Evolutionary conservation across 2,797 vertebrate genomes (phyloP).

Genomic region (Anguilla obscura): DNA sequence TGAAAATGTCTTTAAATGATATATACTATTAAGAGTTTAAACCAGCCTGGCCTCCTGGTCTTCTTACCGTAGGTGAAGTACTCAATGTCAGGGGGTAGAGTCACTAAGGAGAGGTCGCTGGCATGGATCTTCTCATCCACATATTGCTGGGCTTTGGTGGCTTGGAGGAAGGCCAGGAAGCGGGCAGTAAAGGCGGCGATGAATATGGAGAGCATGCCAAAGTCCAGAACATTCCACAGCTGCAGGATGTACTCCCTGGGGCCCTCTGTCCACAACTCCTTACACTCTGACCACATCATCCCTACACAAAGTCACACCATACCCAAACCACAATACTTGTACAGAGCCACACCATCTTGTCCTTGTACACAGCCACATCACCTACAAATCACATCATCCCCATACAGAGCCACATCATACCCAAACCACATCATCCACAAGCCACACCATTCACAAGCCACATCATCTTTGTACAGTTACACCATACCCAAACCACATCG

Average conservation of each 20-base stretch:
- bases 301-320: constrained; percentile 59
- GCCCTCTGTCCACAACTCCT: constrained; percentile 86
- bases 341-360: not conserved
- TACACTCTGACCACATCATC: constrained; percentile 92
- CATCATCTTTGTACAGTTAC: too few species aligned
- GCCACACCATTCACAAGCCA: too few species aligned
- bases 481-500: not conserved
- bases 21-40: too few species aligned
- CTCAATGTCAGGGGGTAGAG: constrained; percentile 81
- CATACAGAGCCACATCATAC: too few species aligned
- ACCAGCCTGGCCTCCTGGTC: too few species aligned
- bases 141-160: constrained; percentile 84
- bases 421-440: too few species aligned
- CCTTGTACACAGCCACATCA: not conserved
- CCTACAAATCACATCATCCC: too few species aligned
- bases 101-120: constrained; percentile 76
- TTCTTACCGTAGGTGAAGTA: constrained; percentile 84
- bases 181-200: constrained; percentile 85
- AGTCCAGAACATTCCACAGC: constrained; percentile 85
- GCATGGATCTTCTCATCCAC: constrained; percentile 75
- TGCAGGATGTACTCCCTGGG: constrained; percentile 83
- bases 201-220: constrained; percentile 87
- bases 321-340: not conserved
- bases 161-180: constrained; percentile 81
- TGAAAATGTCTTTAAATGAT: too few species aligned